phyloP scores from a whole-genome alignment of 1,140 invertebrate species.

The Uloborus diversus region DNA sequence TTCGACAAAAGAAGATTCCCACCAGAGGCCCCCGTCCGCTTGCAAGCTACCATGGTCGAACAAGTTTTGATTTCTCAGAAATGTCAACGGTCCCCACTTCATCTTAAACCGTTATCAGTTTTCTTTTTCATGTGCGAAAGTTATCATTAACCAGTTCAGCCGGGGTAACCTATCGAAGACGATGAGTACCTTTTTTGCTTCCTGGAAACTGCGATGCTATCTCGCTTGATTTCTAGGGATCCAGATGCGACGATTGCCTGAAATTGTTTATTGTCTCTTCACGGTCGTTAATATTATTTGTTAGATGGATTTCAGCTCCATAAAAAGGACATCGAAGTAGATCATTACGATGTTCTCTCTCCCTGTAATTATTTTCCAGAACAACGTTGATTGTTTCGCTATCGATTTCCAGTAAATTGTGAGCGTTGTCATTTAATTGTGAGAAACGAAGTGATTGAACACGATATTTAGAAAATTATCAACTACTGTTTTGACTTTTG shows the following conservation, averaged over 20 bases:
- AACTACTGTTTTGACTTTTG: too few species aligned
- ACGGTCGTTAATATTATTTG: neutral
- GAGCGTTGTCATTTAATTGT: too few species aligned
- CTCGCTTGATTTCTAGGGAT: slow-evolving; percentile 14
- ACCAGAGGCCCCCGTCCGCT: neutral
- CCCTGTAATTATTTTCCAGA: neutral
- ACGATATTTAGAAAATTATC: too few species aligned
- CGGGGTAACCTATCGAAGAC: neutral
- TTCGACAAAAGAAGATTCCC: too few species aligned
- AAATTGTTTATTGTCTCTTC: slow-evolving; percentile 43
- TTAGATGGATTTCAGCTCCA: neutral
- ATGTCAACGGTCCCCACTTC: slow-evolving; percentile 34
- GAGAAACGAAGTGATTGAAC: too few species aligned
- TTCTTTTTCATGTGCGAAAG: slow-evolving; percentile 5
- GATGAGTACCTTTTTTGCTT: slow-evolving; percentile 6
- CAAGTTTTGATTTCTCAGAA: slow-evolving; percentile 27
- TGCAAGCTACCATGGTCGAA: neutral
- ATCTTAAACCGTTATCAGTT: slow-evolving; percentile 31
- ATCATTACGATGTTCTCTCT: neutral
- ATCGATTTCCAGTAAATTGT: too few species aligned
- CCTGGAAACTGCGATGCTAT: slow-evolving; percentile 24
- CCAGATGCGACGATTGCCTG: too few species aligned
- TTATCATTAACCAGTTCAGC: slow-evolving; percentile 13
- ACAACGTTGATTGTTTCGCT: too few species aligned
- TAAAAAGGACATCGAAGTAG: neutral